A percentile compares a stretch with the other conserved stretches of the same genome.
Evolutionary conservation across 2,113 vertebrate species (phyloP).

Genomic region (Pterocles gutturalis): DNA sequence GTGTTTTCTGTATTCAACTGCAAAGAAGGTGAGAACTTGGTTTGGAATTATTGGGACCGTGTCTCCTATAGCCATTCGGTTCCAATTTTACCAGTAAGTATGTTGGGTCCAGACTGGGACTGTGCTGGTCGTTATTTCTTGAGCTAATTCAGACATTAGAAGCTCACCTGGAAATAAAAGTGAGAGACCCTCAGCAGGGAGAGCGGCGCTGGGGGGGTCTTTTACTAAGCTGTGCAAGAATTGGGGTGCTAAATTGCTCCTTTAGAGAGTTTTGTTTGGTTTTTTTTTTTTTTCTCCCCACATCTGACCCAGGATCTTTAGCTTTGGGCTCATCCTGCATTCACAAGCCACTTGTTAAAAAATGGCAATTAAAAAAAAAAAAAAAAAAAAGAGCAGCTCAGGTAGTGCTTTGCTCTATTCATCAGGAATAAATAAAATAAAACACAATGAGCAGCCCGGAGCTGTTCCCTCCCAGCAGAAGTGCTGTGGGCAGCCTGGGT

Average conservation of each 20-base stretch:
- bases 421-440: conserved; percentile 41
- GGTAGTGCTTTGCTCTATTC: conserved; percentile 66
- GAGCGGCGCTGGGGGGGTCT: neutral
- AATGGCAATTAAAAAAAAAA: neutral
- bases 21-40: neutral
- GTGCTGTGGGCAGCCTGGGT: neutral
- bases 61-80: neutral
- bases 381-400: neutral
- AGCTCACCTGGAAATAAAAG: neutral
- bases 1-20: conserved; percentile 64
- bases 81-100: neutral
- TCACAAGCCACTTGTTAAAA: neutral
- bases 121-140: neutral
- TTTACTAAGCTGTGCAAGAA: neutral
- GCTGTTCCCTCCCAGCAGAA: fast-evolving
- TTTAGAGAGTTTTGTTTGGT: neutral
- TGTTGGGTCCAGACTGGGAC: neutral
- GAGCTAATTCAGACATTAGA: neutral
- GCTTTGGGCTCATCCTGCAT: neutral
- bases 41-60: neutral
- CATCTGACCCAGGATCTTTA: conserved; percentile 24
- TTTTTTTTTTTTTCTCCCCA: too few relatives aligned
- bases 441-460: neutral
- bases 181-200: neutral
- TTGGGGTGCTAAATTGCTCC: neutral